Percentiles rank a stretch among this genome's conserved stretches.
Evolutionary conservation across 2,113 vertebrate genomes (phyloP).

Genomic region (Castor canadensis): DNA sequence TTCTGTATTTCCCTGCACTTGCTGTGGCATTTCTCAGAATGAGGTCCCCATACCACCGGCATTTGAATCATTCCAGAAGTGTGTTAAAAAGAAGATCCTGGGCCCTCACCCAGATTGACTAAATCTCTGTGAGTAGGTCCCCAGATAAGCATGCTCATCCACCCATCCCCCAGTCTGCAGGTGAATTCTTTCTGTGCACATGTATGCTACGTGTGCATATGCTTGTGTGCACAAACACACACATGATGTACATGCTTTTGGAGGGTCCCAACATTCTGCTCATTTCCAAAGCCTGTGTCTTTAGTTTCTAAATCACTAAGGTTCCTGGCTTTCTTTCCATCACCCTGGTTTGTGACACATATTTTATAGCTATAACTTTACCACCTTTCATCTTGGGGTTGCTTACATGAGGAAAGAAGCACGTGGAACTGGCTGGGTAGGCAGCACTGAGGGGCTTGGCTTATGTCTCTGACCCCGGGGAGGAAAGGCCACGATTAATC

Average conservation of each 20-base stretch:
- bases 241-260: neutral
- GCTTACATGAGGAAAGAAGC: neutral
- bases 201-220: fast-evolving
- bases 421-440: neutral
- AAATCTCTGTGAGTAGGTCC: neutral
- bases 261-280: neutral
- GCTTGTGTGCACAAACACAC: fast-evolving
- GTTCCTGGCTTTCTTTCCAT: neutral
- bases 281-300: neutral
- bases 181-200: neutral
- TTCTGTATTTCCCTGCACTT: neutral
- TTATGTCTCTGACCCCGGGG: neutral
- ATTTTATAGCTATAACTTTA: neutral
- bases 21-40: neutral
- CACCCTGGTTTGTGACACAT: neutral
- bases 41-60: neutral
- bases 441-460: neutral
- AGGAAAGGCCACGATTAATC: neutral
- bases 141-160: neutral
- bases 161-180: neutral
- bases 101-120: neutral
- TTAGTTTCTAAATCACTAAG: neutral
- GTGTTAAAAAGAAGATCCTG: conserved; percentile 32
- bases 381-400: neutral
- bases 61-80: conserved; percentile 30